A percentile compares a stretch with the other conserved stretches of the same genome.
Conservation (phyloP, 2,113 vertebrate species). For the Dasypus novemcinctus region DNA sequence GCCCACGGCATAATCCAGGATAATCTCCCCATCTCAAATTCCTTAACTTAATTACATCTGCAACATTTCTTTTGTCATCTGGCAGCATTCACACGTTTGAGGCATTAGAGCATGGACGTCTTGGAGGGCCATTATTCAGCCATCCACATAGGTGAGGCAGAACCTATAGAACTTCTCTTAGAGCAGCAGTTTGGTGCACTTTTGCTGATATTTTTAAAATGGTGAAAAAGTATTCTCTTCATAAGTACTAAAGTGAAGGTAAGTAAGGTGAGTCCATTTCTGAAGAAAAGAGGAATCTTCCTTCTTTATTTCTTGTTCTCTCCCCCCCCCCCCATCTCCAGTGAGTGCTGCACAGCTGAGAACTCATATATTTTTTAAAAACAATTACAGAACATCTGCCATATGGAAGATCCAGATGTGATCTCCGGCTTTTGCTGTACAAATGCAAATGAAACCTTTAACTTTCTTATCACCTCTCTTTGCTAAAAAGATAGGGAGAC, state of each 20-base stretch:
- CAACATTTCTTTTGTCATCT: neutral
- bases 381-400: neutral
- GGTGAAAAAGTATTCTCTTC: neutral
- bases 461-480: neutral
- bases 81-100: neutral
- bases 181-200: neutral
- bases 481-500: neutral
- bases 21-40: neutral
- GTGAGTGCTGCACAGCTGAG: neutral
- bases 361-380: neutral
- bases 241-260: neutral
- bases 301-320: neutral
- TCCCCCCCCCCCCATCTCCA: neutral
- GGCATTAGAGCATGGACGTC: neutral
- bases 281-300: neutral
- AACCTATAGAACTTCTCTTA: neutral
- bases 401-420: conserved; percentile 40
- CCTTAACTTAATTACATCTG: neutral
- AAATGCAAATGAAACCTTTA: neutral
- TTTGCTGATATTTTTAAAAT: neutral
- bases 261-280: neutral
- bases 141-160: neutral
- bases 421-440: neutral
- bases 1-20: neutral
- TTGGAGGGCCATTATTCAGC: too few relatives aligned